Percentiles rank a stretch among this genome's conserved stretches.
Conservation (phyloP, 2,113 vertebrate genomes). For the Cephalopholis sonnerati region DNA sequence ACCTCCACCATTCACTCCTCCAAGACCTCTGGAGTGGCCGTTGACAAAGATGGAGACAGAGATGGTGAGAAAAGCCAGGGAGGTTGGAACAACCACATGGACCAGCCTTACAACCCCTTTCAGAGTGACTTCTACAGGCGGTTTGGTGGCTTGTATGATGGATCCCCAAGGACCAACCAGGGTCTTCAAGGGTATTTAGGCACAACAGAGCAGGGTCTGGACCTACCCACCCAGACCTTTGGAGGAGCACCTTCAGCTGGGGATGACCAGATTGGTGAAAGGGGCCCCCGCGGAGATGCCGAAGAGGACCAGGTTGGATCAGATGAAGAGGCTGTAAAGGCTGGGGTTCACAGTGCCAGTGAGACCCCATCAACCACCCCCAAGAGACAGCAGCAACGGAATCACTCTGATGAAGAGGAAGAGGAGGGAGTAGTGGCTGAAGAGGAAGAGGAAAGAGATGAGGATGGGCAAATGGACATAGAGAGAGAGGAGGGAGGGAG, state of each 20-base stretch:
- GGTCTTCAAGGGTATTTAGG: constrained; percentile 85
- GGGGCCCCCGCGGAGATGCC: constrained; percentile 90
- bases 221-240: constrained; percentile 82
- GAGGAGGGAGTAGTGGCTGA: constrained; percentile 76
- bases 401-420: constrained; percentile 81
- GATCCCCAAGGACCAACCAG: constrained; percentile 78
- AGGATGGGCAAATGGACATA: constrained; percentile 78
- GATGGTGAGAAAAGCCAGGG: constrained; percentile 85
- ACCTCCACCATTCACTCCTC: constrained; percentile 82
- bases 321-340: constrained; percentile 88
- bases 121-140: constrained; percentile 96
- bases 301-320: constrained; percentile 89
- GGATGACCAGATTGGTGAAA: constrained; percentile 89
- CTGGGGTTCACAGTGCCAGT: constrained; percentile 76
- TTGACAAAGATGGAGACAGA: constrained; percentile 85
- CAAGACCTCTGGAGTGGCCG: constrained; percentile 57
- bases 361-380: constrained; percentile 83
- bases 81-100: constrained; percentile 90
- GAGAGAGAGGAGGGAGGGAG: constrained; percentile 75
- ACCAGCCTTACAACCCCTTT: constrained; percentile 87
- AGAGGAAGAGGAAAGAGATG: constrained; percentile 77
- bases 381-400: constrained; percentile 70
- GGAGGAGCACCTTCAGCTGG: constrained; percentile 79
- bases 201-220: constrained; percentile 82
- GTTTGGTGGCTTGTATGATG: constrained; percentile 90